phyloP scores from a whole-genome alignment of 2,888 invertebrate species.

The Spatulosminthurus flaviceps region DNA sequence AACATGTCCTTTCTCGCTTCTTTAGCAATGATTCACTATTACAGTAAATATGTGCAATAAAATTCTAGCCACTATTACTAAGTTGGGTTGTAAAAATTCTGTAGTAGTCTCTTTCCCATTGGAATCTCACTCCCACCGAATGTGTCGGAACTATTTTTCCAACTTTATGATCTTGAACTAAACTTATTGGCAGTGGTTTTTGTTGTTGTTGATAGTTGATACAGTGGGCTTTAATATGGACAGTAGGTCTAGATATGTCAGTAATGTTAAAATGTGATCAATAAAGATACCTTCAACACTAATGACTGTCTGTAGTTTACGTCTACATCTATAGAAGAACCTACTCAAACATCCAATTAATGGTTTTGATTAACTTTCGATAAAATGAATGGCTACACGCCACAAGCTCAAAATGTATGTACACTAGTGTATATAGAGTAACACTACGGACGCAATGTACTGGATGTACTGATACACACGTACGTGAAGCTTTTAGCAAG shows the following conservation, averaged over 20 bases:
- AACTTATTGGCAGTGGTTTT: too few relatives aligned
- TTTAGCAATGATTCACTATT: neutral
- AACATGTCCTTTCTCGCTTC: neutral
- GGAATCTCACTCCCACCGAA: too few relatives aligned
- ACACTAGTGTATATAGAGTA: too few relatives aligned
- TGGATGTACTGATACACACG: too few relatives aligned
- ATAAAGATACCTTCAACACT: neutral
- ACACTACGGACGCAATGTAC: too few relatives aligned
- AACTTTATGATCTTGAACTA: too few relatives aligned
- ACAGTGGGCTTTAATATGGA: too few relatives aligned
- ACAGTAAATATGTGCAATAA: neutral
- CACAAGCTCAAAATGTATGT: neutral
- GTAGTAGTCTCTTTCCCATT: too few relatives aligned
- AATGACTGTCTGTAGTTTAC: neutral
- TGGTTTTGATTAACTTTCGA: conserved; percentile 6
- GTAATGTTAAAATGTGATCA: neutral
- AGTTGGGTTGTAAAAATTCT: too few relatives aligned
- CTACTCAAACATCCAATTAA: neutral
- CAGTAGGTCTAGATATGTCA: neutral
- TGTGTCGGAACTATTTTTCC: too few relatives aligned
- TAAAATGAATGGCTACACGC: neutral
- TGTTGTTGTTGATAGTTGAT: neutral
- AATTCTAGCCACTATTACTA: neutral
- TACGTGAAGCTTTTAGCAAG: too few relatives aligned
- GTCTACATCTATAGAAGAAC: neutral